Conservation (phyloP, 2,113 vertebrate genomes). For the Ageneiosus marmoratus region DNA sequence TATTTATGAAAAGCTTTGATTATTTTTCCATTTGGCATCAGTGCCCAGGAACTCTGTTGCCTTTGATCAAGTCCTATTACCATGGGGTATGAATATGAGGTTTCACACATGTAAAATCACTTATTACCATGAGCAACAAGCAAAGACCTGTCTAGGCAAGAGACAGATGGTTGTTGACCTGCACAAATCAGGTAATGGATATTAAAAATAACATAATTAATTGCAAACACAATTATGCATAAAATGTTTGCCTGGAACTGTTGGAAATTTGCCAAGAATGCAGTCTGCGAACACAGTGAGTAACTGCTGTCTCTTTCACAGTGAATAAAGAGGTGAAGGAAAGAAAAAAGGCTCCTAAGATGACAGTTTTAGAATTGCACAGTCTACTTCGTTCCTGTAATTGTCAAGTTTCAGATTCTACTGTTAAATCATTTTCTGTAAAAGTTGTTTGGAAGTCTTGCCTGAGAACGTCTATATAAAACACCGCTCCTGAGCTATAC, state of each 20-base stretch:
- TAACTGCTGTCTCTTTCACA: background rate
- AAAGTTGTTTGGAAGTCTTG: background rate
- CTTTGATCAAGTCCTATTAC: background rate
- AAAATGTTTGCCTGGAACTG: background rate
- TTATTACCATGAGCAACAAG: background rate
- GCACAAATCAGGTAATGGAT: background rate
- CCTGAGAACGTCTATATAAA: background rate
- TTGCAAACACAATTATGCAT: background rate
- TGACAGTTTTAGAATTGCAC: background rate
- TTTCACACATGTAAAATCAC: conserved; percentile 14
- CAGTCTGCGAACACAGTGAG: background rate
- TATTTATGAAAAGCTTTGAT: background rate
- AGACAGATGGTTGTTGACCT: background rate
- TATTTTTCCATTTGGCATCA: background rate
- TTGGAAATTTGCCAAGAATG: background rate
- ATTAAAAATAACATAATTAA: background rate
- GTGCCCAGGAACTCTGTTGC: background rate
- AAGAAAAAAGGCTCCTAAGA: background rate
- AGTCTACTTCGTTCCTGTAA: background rate
- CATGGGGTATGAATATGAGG: background rate
- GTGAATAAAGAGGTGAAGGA: background rate
- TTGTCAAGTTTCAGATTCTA: background rate
- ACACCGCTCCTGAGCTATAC: background rate
- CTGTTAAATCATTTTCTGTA: background rate
- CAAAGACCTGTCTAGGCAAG: background rate